Base-by-base conservation (phyloP, 2,113 vertebrate species). In the Megatriorchis doriae region DNA sequence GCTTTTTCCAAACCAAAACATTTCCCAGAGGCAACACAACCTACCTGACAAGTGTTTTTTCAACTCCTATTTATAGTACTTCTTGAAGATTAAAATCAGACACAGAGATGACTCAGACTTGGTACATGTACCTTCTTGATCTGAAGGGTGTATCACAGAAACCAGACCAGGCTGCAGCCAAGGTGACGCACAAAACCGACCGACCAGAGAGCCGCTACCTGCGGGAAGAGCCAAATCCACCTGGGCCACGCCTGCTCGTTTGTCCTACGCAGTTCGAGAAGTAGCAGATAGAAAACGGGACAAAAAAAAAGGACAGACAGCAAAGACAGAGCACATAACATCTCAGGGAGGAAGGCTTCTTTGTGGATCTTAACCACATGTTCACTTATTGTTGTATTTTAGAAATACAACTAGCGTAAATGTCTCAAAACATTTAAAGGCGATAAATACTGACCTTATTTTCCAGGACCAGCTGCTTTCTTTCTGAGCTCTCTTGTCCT, bases 31-130 rank as follows among this genome's bases (percentile, higher is more conserved):
- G 66, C 86, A 78, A 52, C n/a, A 29, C 25, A 66, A 68, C 63
- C 77, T 52, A 55, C 93, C 67, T 72, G 66, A 62, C 55, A 43
- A 63, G 32, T 38, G 75, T 74, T 72, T 86, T 74, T 63, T 7
- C 52, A 72, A 12, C 74, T 90, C 53, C 86, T 92, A 82, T 92
- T 94, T 88, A 68, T 53, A 94, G 71, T 12, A 25, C 38, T 86
- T 38, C 75, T 81, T 45, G 62, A 75, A 91, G 70, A 88, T 47
- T 32, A 59, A 42, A 52, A 65, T 65, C 75, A 56, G 73, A 31
- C 27, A 6, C 29, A 29, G 68, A 63, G 86, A 32, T 16, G 50
- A 23, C 29, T 67, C 45, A 10, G 50, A 16, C 38, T 31, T 26
- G 55, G 63, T 31, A 36, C 70, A 4, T 7, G 86, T 17, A 26